Evolutionary conservation across 2,113 vertebrate genomes (phyloP).

Genomic region (Delphinapterus leucas): DNA sequence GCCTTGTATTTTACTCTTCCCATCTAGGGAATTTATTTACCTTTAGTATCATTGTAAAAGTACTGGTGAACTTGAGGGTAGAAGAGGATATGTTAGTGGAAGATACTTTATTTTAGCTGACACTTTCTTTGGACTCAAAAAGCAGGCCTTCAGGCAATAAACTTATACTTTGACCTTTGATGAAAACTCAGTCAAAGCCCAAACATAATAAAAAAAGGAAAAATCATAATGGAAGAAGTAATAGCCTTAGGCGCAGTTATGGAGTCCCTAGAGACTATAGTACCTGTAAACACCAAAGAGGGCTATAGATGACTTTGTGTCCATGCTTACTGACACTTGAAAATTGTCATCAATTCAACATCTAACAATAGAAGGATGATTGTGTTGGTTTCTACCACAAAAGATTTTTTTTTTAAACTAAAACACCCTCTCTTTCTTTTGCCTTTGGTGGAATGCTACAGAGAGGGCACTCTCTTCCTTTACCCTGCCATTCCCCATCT

Average conservation of each 20-base stretch:
- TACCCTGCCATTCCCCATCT: neutral
- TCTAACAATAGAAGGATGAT: neutral
- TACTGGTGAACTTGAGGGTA: neutral
- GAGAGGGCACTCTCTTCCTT: neutral
- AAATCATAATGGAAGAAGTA: conserved; percentile 42
- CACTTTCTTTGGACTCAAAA: conserved; percentile 21
- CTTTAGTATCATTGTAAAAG: neutral
- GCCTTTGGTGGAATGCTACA: neutral
- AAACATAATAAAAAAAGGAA: conserved; percentile 49
- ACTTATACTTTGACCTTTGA: conserved; percentile 43
- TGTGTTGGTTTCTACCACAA: neutral
- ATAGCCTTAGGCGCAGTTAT: neutral
- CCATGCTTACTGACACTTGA: neutral
- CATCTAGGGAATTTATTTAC: neutral
- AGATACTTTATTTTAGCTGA: conserved; percentile 40
- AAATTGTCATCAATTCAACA: conserved; percentile 41
- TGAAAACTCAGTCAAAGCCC: conserved; percentile 45
- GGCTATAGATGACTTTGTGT: neutral
- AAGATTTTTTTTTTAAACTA: neutral
- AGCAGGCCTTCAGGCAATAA: neutral
- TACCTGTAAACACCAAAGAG: neutral
- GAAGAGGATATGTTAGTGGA: neutral
- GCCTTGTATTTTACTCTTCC: no score
- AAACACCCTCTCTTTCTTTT: neutral
- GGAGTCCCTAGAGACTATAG: neutral